Evolutionary conservation across 2,888 invertebrate genomes (phyloP).

Genomic region (Nymphalis c-album): DNA sequence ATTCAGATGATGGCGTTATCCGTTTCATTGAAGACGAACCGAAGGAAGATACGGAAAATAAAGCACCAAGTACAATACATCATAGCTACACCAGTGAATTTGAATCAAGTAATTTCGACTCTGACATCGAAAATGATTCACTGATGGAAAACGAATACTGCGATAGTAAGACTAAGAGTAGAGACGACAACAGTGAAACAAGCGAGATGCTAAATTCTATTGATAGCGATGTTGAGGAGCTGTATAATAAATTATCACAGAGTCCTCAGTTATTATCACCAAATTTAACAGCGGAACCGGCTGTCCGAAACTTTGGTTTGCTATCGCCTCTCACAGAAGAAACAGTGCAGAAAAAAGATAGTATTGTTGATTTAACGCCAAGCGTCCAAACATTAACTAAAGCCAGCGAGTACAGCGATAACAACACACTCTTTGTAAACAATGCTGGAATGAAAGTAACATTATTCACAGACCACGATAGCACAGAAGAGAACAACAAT

Average conservation of each 20-base stretch:
- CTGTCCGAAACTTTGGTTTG: slow-evolving; percentile 47
- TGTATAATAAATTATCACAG: slow-evolving; percentile 57
- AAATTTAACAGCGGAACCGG: slow-evolving; percentile 39
- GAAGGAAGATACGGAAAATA: slow-evolving; percentile 44
- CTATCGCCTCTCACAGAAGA: slow-evolving; percentile 72
- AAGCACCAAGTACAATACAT: slow-evolving; percentile 42
- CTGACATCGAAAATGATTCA: slow-evolving; percentile 69
- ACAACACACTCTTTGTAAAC: slow-evolving; percentile 52
- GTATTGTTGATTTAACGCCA: slow-evolving; percentile 53
- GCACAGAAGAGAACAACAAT: slow-evolving; percentile 37
- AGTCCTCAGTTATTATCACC: slow-evolving; percentile 22
- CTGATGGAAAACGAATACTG: slow-evolving; percentile 49
- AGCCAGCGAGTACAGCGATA: slow-evolving; percentile 30
- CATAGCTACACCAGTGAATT: slow-evolving; percentile 43
- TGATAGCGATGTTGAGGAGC: slow-evolving; percentile 61
- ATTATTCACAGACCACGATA: slow-evolving; percentile 45
- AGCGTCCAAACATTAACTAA: slow-evolving; percentile 38
- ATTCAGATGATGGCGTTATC: slow-evolving; percentile 34
- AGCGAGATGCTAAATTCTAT: slow-evolving; percentile 56
- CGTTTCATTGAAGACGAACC: slow-evolving; percentile 48
- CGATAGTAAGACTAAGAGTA: slow-evolving; percentile 28
- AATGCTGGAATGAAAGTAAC: slow-evolving; percentile 55
- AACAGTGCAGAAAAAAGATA: slow-evolving; percentile 55
- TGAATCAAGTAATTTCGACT: slow-evolving; percentile 46
- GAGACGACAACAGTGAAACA: slow-evolving; percentile 46